Evolutionary conservation across 1,140 invertebrate species (phyloP).

Genomic region (Drosophila seguyi): DNA sequence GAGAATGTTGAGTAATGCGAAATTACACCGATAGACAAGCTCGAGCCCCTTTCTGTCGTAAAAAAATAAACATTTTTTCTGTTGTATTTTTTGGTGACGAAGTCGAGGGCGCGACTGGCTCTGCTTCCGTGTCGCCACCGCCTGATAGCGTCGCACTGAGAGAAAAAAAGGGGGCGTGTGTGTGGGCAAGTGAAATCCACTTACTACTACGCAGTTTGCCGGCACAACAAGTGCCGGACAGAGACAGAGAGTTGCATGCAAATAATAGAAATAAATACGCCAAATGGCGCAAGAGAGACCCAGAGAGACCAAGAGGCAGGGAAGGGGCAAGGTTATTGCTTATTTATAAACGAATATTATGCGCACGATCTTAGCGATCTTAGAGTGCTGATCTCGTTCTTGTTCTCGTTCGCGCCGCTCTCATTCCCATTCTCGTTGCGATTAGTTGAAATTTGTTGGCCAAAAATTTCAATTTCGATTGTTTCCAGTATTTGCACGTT

Average conservation of each 20-base stretch:
- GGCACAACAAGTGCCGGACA: conserved; percentile 30
- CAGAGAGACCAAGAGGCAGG: neutral
- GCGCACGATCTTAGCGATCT: conserved; percentile 32
- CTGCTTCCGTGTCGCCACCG: conserved; percentile 67
- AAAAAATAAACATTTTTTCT: conserved; percentile 6
- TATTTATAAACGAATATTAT: conserved; percentile 78
- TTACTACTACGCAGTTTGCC: conserved; percentile 54
- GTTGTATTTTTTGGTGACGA: conserved; percentile 6
- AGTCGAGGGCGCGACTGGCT: conserved; percentile 44
- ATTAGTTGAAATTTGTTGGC: conserved; percentile 3
- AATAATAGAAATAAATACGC: conserved; percentile 48
- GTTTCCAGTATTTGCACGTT: conserved; percentile 48
- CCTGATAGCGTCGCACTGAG: conserved; percentile 19
- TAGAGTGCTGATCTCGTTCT: conserved; percentile 40
- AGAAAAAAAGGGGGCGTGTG: conserved; percentile 54
- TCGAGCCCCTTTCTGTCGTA: conserved; percentile 9
- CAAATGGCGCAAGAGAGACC: conserved; percentile 27
- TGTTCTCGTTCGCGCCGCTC: conserved; percentile 2
- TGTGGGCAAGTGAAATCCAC: conserved; percentile 9
- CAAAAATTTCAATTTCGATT: conserved; percentile 15
- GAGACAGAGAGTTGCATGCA: conserved; percentile 49
- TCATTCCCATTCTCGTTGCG: conserved; percentile 2
- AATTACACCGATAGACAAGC: conserved; percentile 4
- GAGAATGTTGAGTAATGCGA: conserved; percentile 11
- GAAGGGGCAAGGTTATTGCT: conserved; percentile 68